Evolutionary conservation across 2,113 vertebrate genomes (phyloP), one percentile per base, ranked within the genome.

Genomic region (Aldabrachelys gigantea): DNA sequence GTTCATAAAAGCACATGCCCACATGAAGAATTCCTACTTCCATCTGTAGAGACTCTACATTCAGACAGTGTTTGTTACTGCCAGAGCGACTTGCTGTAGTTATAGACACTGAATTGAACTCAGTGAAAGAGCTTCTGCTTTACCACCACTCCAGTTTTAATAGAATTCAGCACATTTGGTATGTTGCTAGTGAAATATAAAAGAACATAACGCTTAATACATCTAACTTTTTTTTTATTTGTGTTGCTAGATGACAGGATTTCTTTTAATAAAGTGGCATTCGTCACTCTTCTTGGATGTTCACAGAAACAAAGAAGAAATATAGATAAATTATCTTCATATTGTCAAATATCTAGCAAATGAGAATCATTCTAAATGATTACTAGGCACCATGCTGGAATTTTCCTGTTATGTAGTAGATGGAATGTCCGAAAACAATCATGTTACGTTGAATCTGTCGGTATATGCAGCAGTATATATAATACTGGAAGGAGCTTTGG

Each of bases 331-430:
- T 84, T 31, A 27, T 49, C 25, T 6, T 2, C 41, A 72, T n/a
- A 80, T 31, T 41, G 93, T 35, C n/a, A 50, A 85, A 76, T 75
- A 5, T 86, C 4, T 8, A 21, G 1, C 0, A 90, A 80, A 53
- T 83, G 90, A 38, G 88, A 59, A 80, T 57, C 85, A 82, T 31
- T 35, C 78, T 57, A 53, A 91, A 89, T 50, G 90, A 6, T 5
- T 91, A 69, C 10, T 10, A 84, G 84, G 35, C 0, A 9, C 5
- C 0, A 0, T 9, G 24, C 38, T 8, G 0, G 53, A 41, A 89
- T 93, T 96, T 86, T 89, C 49, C 79, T 54, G 69, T 59, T 52
- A 57, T 49, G 53, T 0, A 0, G 11, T 25, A 25, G 14, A 81
- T 89, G 82, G 84, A 82, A 84, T 24, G 5, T 47, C 10, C 24